A percentile compares a stretch with the other conserved stretches of the same genome.
These are phyloP conservation scores for Laticauda laticaudata DNA, from an alignment of 2,113 vertebrate species.

Conservation along the genomic window DNA sequence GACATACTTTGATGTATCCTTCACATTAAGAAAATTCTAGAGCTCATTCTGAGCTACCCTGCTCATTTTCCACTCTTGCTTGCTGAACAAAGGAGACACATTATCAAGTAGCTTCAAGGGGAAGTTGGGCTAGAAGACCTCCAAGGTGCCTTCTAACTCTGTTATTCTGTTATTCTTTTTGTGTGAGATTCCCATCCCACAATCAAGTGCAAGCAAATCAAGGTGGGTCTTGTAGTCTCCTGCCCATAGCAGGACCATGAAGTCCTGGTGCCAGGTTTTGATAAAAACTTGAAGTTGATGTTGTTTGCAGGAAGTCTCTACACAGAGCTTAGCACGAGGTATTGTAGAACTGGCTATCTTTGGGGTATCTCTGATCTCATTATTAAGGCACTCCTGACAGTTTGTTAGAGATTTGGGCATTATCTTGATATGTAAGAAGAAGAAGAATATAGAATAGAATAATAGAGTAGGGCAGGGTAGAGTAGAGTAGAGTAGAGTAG, in stretches of 20 bases:
- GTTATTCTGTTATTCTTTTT: neutral
- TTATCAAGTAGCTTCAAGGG: neutral
- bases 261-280: neutral
- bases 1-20: neutral
- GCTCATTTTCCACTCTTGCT: neutral
- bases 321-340: neutral
- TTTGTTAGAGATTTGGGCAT: neutral
- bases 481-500: no score
- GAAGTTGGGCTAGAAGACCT: no score
- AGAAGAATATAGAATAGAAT: no score
- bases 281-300: neutral
- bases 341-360: neutral
- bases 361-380: neutral
- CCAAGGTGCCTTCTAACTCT: neutral
- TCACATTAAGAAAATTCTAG: neutral
- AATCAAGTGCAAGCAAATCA: rapidly evolving
- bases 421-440: neutral
- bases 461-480: no score
- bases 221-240: neutral
- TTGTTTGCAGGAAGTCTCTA: neutral
- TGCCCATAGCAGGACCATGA: neutral
- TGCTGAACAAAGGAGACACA: neutral
- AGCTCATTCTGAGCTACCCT: neutral
- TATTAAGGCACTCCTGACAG: neutral
- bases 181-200: neutral